These are phyloP conservation scores for Micrasema minimum DNA, from an alignment of 1,140 invertebrate species.

Conservation along the genomic window DNA sequence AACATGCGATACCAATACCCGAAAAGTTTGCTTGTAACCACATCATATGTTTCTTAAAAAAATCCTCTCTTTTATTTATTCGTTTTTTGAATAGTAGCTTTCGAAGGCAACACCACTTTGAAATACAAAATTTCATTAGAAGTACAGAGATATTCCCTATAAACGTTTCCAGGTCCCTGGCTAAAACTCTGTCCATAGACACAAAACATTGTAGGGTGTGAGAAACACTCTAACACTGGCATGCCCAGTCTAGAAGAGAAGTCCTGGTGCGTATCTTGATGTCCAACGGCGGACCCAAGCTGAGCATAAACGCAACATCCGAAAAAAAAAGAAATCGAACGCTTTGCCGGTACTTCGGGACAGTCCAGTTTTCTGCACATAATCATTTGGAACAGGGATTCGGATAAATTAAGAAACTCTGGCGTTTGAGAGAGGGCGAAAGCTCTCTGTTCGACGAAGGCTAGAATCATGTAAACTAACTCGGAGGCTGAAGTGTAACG, in stretches of 20 bases:
- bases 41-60: conserved; percentile 92
- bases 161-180: conserved; percentile 87
- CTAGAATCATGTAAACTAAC: conserved; percentile 92
- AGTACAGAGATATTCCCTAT: conserved; percentile 92
- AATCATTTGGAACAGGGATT: conserved; percentile 95
- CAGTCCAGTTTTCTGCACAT: conserved; percentile 89
- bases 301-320: background rate
- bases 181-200: conserved; percentile 92
- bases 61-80: conserved; percentile 91
- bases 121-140: too few species aligned
- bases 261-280: conserved; percentile 82
- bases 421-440: conserved; percentile 82
- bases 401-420: conserved; percentile 88
- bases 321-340: too few species aligned
- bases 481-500: conserved; percentile 93
- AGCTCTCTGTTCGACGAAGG: conserved; percentile 88
- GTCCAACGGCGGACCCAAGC: conserved; percentile 68
- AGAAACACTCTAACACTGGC: conserved; percentile 90
- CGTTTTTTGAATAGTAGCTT: too few species aligned
- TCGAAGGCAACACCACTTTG: conserved; percentile 91
- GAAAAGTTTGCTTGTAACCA: conserved; percentile 93
- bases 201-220: too few species aligned
- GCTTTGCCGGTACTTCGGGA: conserved; percentile 89
- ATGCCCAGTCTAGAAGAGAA: conserved; percentile 82
- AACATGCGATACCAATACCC: conserved; percentile 91